phyloP scores from a whole-genome alignment of 2,888 invertebrate species.

The Napeogenes sylphis region DNA sequence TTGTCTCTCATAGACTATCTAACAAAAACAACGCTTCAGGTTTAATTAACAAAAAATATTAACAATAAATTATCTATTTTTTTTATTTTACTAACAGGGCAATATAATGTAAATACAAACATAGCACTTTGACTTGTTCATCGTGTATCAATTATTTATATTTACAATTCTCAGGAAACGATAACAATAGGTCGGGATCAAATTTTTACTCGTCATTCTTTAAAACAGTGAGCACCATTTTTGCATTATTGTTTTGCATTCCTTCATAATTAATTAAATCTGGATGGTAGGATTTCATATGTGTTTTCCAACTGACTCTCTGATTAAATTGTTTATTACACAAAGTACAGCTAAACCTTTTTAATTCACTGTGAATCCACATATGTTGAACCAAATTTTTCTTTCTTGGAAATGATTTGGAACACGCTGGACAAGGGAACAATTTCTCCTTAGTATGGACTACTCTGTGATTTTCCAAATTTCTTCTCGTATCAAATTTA shows the following conservation, averaged over 20 bases:
- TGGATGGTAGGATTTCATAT: slow-evolving; percentile 66
- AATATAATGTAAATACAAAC: background rate
- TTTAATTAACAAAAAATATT: slow-evolving; percentile 2
- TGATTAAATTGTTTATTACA: slow-evolving; percentile 69
- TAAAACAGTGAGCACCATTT: slow-evolving; percentile 43
- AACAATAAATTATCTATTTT: background rate
- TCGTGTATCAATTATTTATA: too few relatives aligned
- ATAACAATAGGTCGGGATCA: background rate
- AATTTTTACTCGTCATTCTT: slow-evolving; percentile 33
- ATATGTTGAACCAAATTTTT: slow-evolving; percentile 65
- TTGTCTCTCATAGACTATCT: slow-evolving; percentile 19
- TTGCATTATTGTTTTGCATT: slow-evolving; percentile 50
- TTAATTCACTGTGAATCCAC: slow-evolving; percentile 67
- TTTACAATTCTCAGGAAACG: too few relatives aligned
- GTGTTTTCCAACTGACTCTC: slow-evolving; percentile 64
- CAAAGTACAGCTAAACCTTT: slow-evolving; percentile 58
- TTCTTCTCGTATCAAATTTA: slow-evolving; percentile 57
- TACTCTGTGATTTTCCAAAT: slow-evolving; percentile 65
- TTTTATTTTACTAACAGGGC: background rate
- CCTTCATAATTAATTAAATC: slow-evolving; percentile 49
- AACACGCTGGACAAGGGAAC: slow-evolving; percentile 70
- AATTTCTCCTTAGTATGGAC: slow-evolving; percentile 74
- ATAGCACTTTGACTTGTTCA: too few relatives aligned
- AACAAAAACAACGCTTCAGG: slow-evolving; percentile 21
- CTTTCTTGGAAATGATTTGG: slow-evolving; percentile 62